phyloP scores from a whole-genome alignment of 1,140 invertebrate genomes.

The Trichonephila clavipes region DNA sequence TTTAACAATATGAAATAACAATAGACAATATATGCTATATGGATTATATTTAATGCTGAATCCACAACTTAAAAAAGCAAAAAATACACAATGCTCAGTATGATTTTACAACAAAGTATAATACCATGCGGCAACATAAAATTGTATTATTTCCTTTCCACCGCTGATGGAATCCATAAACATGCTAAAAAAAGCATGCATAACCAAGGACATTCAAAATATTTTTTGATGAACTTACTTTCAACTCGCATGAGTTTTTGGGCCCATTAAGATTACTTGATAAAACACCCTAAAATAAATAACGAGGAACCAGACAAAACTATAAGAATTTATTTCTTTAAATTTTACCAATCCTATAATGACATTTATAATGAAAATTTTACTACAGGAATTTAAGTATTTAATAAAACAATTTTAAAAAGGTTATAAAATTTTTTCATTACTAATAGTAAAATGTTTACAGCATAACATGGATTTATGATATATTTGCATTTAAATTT shows the following conservation, averaged over 20 bases:
- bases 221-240: slow-evolving; percentile 66
- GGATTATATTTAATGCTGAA: neutral
- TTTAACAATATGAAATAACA: neutral
- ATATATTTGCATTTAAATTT: too few species aligned
- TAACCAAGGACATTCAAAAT: slow-evolving; percentile 47
- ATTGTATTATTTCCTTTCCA: neutral
- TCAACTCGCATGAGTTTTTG: slow-evolving; percentile 72
- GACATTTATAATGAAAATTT: neutral
- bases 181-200: slow-evolving; percentile 61
- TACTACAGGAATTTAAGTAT: neutral
- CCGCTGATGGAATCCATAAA: neutral
- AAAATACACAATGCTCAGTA: neutral
- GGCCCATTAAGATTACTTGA: slow-evolving; percentile 74
- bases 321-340: slow-evolving; percentile 28
- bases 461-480: too few species aligned
- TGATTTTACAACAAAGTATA: neutral
- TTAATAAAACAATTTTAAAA: too few species aligned
- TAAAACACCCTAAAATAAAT: slow-evolving; percentile 66
- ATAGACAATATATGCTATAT: neutral
- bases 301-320: slow-evolving; percentile 64
- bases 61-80: neutral
- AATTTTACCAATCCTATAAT: neutral
- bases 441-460: too few species aligned
- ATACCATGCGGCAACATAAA: slow-evolving; percentile 22
- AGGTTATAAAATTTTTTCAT: too few species aligned